Evolutionary conservation across 2,113 vertebrate species (phyloP).

Genomic region (Motacilla tschutschensis): DNA sequence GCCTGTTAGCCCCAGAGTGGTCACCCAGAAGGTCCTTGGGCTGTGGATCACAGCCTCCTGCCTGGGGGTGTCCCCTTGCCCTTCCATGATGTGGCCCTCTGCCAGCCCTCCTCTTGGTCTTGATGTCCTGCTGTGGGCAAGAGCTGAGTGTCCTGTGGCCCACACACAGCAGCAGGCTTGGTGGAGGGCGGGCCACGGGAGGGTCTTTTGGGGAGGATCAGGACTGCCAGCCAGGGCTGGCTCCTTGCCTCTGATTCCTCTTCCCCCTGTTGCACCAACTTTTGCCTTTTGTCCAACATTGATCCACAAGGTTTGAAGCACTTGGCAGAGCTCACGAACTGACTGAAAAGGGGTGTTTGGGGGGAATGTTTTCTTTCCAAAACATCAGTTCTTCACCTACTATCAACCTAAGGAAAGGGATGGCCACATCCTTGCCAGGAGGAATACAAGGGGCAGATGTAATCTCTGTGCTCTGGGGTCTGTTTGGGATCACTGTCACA

Average conservation of each 20-base stretch:
- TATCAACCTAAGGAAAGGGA: background rate
- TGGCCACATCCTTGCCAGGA: rapidly evolving
- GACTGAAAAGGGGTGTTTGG: background rate
- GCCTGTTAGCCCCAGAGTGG: background rate
- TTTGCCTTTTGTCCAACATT: background rate
- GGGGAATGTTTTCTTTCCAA: background rate
- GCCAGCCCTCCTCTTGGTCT: background rate
- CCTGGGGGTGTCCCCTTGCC: background rate
- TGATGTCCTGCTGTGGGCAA: background rate
- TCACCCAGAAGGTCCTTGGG: background rate
- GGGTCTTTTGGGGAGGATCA: background rate
- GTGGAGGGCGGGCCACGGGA: background rate
- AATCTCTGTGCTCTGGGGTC: background rate
- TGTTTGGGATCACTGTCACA: background rate
- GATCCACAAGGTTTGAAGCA: background rate
- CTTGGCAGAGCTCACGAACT: background rate
- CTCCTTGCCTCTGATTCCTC: background rate
- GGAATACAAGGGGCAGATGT: background rate
- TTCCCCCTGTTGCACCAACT: background rate
- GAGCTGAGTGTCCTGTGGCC: background rate
- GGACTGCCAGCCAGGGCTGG: background rate
- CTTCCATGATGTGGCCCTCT: rapidly evolving
- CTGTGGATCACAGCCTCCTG: background rate
- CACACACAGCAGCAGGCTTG: rapidly evolving
- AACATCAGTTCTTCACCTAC: background rate